Evolutionary conservation across 2,113 vertebrate species (phyloP), one percentile per base, ranked within the genome.

Genomic region (Carlito syrichta): DNA sequence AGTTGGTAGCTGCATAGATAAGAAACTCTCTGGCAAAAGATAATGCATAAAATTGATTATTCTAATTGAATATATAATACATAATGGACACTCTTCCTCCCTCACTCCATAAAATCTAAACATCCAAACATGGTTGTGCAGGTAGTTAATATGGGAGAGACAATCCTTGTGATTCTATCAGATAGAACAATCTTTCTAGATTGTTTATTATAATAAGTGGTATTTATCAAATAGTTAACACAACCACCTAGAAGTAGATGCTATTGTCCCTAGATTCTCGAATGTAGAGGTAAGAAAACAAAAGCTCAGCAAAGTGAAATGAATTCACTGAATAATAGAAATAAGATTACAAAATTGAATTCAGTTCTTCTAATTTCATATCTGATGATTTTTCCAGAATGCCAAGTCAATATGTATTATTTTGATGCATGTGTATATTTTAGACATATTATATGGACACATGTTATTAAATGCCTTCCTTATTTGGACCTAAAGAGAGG

Each of bases 151-250:
- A 90, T 84, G 20, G 13, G 6, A 86, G 3, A 50, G 30, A 86
- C 1, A 86, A 86, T 17, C 6, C 13, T 11, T 94, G 0, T 54
- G 87, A 45, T 76, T 87, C 38, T 35, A 38, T 84, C 19, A 89
- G n/a, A 96, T 84, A 20, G 8, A 92, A 13, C 4, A 66, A 68
- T 84, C 32, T 89, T 92, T 94, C 13, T 60, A 71, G 50, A 92
- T 62, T 62, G 56, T n/a, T 86, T 91, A 79, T 7, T 73, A 52
- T 30, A 81, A 40, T 62, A 85, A 78, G 14, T 93, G 63, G 6
- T 32, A 92, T 95, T 96, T 92, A 60, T 93, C 62, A 96, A 95
- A 78, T 4, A 95, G 78, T 88, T 74, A 58, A 78, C 8, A 52
- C n/a, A 93, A 45, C 32, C 32, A 63, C 2, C 5, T 40, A 50